phyloP scores from a whole-genome alignment of 2,888 invertebrate genomes.

The Agrochola lychnidis region DNA sequence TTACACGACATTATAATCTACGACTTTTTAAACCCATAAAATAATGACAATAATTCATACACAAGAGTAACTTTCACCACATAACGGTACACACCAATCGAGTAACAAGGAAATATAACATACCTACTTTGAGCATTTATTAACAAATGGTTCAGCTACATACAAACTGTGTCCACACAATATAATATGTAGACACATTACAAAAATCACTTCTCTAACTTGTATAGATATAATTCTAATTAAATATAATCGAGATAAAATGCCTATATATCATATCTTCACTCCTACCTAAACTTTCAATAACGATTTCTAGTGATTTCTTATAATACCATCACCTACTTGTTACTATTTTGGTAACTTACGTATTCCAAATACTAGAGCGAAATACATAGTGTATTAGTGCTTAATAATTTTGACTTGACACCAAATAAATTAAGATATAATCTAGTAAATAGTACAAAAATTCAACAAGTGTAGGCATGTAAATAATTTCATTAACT shows the following conservation, averaged over 20 bases:
- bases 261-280: slow-evolving; percentile 64
- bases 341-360: slow-evolving; percentile 67
- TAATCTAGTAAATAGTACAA: slow-evolving; percentile 55
- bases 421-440: slow-evolving; percentile 58
- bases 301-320: slow-evolving; percentile 53
- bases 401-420: slow-evolving; percentile 51
- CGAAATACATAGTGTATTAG: slow-evolving; percentile 36
- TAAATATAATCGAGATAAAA: slow-evolving; percentile 69
- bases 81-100: slow-evolving; percentile 76
- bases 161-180: slow-evolving; percentile 45
- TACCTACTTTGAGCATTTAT: slow-evolving; percentile 83
- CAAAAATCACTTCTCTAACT: slow-evolving; percentile 54
- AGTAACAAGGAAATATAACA: slow-evolving; percentile 78
- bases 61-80: slow-evolving; percentile 82
- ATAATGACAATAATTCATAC: slow-evolving; percentile 72
- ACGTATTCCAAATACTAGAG: slow-evolving; percentile 55
- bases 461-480: slow-evolving; percentile 57
- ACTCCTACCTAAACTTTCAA: slow-evolving; percentile 52
- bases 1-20: slow-evolving; percentile 65
- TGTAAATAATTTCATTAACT: slow-evolving; percentile 55
- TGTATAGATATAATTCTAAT: slow-evolving; percentile 57
- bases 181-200: slow-evolving; percentile 51
- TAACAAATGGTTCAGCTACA: slow-evolving; percentile 55
- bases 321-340: slow-evolving; percentile 69
- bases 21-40: slow-evolving; percentile 74